Evolutionary conservation across 2,113 vertebrate genomes (phyloP).

Genomic region (Noctilio leporinus): DNA sequence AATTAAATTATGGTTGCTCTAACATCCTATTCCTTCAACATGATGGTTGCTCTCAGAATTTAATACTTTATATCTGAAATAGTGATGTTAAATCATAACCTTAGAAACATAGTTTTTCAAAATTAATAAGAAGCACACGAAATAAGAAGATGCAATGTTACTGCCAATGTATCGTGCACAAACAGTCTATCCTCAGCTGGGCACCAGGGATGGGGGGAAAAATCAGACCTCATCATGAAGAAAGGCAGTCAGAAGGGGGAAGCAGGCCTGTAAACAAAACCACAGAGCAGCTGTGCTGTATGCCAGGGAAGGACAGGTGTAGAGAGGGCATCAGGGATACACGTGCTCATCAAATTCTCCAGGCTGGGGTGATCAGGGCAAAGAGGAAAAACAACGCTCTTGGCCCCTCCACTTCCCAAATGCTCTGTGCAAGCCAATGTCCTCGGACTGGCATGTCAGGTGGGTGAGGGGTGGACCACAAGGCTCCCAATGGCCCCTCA

Average conservation of each 20-base stretch:
- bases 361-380: background rate
- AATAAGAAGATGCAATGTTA: no score
- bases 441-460: background rate
- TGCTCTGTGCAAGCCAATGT: background rate
- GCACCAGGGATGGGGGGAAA: background rate
- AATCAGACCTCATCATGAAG: background rate
- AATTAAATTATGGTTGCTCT: no score
- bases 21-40: no score
- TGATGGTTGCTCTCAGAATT: no score
- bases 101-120: no score
- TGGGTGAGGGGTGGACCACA: background rate
- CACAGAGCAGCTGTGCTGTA: background rate
- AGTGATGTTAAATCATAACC: no score
- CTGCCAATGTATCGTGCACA: no score
- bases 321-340: background rate
- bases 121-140: no score
- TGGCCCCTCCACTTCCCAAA: background rate
- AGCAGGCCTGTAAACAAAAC: background rate
- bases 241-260: background rate
- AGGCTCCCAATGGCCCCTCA: background rate
- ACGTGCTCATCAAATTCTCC: rapidly evolving
- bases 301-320: background rate
- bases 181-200: background rate
- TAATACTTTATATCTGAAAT: no score
- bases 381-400: background rate